Evolutionary conservation across 2,113 vertebrate genomes (phyloP).

Genomic region (Ciconia stormi): DNA sequence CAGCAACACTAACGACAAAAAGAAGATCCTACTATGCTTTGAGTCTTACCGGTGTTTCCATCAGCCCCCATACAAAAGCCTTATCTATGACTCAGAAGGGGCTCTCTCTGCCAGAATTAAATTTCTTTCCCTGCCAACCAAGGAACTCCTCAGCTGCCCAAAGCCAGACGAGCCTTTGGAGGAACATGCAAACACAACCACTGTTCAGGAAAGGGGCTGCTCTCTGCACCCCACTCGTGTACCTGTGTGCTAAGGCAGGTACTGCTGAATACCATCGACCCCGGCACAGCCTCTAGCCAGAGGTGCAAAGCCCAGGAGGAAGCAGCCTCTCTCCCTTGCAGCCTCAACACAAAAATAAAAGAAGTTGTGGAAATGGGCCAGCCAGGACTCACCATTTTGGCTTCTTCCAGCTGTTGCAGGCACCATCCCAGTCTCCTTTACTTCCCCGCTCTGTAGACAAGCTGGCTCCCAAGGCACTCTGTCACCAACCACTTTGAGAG

Average conservation of each 20-base stretch:
- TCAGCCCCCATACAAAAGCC: not conserved
- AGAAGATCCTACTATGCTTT: not conserved
- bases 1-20: not conserved
- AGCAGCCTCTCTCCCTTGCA: not conserved
- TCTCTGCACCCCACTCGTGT: not conserved
- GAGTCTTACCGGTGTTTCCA: not conserved
- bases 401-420: not conserved
- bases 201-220: not conserved
- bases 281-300: not conserved
- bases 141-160: not conserved
- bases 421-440: fast-evolving
- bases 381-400: not conserved
- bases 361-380: not conserved
- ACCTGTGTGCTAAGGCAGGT: not conserved
- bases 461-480: not conserved
- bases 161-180: not conserved
- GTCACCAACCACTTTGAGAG: fast-evolving
- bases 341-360: not conserved
- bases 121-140: not conserved
- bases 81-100: not conserved
- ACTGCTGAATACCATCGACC: fast-evolving
- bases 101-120: not conserved
- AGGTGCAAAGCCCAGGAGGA: not conserved
- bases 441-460: fast-evolving
- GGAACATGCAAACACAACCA: not conserved